A percentile compares a stretch with the other conserved stretches of the same genome.
Evolutionary conservation across 2,113 vertebrate species (phyloP).

Genomic region (Oryzias javanicus): DNA sequence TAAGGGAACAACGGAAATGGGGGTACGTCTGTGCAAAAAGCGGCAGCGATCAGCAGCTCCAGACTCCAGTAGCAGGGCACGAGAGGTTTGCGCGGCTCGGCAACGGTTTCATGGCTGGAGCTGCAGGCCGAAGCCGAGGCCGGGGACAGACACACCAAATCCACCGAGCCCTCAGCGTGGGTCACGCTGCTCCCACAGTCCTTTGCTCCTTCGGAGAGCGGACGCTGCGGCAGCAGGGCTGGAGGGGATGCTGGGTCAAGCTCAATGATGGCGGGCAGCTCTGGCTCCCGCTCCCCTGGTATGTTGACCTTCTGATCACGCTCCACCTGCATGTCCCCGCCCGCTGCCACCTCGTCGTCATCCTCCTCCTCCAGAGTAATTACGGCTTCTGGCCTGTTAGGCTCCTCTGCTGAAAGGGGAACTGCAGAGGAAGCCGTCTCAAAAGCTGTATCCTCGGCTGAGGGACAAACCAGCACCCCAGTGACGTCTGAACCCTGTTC

Average conservation of each 20-base stretch:
- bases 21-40: constrained; percentile 83
- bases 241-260: constrained; percentile 51
- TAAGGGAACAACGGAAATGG: constrained; percentile 61
- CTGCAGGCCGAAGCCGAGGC: constrained; percentile 25
- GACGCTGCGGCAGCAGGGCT: constrained; percentile 16
- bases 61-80: constrained; percentile 83
- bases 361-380: constrained; percentile 66
- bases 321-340: constrained; percentile 45
- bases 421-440: constrained; percentile 59
- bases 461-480: constrained; percentile 63
- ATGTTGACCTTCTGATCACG: constrained; percentile 57
- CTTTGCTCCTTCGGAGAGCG: constrained; percentile 15
- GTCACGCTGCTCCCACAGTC: constrained; percentile 27
- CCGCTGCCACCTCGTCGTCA: constrained; percentile 53
- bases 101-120: constrained; percentile 17
- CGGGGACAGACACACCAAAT: constrained; percentile 50
- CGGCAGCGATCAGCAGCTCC: constrained; percentile 89
- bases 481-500: constrained; percentile 51
- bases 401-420: constrained; percentile 52
- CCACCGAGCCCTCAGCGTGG: constrained; percentile 37
- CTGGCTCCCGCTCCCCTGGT: constrained; percentile 38
- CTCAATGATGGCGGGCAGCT: constrained; percentile 48
- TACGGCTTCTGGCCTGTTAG: constrained; percentile 53
- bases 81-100: constrained; percentile 47
- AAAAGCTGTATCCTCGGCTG: constrained; percentile 53